A percentile compares a stretch with the other conserved stretches of the same genome.
These are phyloP conservation scores for Erpobdella octoculata DNA, from an alignment of 2,888 invertebrate species.

Conservation along the genomic window DNA sequence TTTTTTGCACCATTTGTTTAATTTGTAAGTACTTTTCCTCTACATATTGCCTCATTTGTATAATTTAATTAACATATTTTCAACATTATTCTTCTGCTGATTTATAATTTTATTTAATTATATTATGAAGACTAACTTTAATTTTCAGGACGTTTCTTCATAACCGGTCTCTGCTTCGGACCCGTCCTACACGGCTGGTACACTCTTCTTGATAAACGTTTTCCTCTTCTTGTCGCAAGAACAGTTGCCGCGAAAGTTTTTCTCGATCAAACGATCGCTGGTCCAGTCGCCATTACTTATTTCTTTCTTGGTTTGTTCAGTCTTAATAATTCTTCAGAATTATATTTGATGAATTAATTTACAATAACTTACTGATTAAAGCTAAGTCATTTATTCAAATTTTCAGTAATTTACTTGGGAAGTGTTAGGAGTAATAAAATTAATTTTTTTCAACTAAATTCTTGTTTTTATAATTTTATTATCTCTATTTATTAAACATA, in stretches of 20 bases:
- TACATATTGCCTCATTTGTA: too few relatives aligned
- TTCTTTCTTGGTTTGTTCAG: slow-evolving; percentile 25
- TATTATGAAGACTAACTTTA: background rate
- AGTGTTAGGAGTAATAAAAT: background rate
- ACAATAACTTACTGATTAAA: too few relatives aligned
- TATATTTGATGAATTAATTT: too few relatives aligned
- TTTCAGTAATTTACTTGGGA: background rate
- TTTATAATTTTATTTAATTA: background rate
- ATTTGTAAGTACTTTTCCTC: too few relatives aligned
- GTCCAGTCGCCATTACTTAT: slow-evolving; percentile 18
- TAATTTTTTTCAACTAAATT: background rate
- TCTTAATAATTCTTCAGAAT: background rate
- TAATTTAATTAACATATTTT: too few relatives aligned
- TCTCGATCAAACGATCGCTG: slow-evolving; percentile 19
- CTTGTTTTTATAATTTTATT: background rate
- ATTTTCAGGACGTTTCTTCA: slow-evolving; percentile 11
- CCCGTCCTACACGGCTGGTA: slow-evolving; percentile 27
- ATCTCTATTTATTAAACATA: background rate
- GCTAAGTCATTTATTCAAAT: too few relatives aligned
- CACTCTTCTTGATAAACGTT: slow-evolving; percentile 16
- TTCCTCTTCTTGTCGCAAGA: background rate
- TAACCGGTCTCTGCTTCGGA: slow-evolving; percentile 25
- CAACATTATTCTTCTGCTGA: too few relatives aligned
- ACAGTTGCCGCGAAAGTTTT: slow-evolving; percentile 23
- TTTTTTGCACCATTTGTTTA: too few relatives aligned